Percentiles rank a stretch among this genome's conserved stretches.
These are phyloP conservation scores for Zophobas atratus DNA, from an alignment of 1,140 invertebrate genomes.

Conservation along the genomic window DNA sequence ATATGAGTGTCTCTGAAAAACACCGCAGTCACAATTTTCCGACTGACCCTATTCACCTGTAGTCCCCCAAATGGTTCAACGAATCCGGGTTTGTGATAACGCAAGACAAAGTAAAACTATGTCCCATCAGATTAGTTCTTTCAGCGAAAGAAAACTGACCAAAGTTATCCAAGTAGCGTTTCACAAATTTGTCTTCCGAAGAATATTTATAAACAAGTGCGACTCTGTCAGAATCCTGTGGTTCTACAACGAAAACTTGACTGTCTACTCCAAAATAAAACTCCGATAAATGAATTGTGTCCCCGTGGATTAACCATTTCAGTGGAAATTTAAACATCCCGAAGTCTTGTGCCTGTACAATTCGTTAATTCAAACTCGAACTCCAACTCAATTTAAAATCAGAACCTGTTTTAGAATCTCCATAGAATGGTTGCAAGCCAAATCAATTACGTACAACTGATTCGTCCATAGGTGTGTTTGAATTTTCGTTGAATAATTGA, in stretches of 20 bases:
- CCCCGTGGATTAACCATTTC: slow-evolving; percentile 5
- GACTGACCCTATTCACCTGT: slow-evolving; percentile 61
- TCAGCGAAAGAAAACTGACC: neutral
- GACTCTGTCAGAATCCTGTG: neutral
- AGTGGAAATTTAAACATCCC: slow-evolving; percentile 2
- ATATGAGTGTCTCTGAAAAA: slow-evolving; percentile 70
- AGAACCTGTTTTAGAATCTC: slow-evolving; percentile 10
- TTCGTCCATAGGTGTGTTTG: neutral
- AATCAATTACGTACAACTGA: slow-evolving; percentile 23
- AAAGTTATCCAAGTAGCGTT: neutral
- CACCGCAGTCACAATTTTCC: too few relatives aligned
- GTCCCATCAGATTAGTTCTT: slow-evolving; percentile 27
- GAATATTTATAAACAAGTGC: slow-evolving; percentile 28
- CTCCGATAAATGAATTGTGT: neutral
- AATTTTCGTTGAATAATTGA: neutral
- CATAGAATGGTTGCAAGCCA: slow-evolving; percentile 1
- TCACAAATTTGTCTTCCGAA: neutral
- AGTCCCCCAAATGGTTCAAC: slow-evolving; percentile 73
- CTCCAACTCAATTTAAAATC: neutral
- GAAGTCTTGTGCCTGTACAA: slow-evolving; percentile 15
- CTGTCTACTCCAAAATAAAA: slow-evolving; percentile 18
- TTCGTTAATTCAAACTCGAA: neutral
- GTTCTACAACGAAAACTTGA: slow-evolving; percentile 11
- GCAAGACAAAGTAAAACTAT: slow-evolving; percentile 62
- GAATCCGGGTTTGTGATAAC: slow-evolving; percentile 72